Evolutionary conservation across 2,888 invertebrate genomes (phyloP), one percentile per base, ranked within the genome.

Genomic region (Limnephilus lunatus): DNA sequence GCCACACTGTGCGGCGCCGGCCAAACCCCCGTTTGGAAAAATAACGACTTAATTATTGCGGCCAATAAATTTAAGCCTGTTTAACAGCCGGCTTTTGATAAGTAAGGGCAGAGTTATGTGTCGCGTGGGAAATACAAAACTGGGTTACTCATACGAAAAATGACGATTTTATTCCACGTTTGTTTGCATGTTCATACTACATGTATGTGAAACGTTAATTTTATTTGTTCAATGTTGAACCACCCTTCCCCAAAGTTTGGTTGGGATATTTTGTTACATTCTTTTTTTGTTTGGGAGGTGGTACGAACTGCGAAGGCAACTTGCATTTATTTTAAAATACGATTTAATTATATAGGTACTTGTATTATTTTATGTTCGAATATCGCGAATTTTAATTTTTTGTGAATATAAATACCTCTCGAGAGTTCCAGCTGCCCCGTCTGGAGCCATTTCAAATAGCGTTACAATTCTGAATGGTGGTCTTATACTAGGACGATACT

Each of bases 41-140:
- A 91, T 92, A 93, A 93, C 93, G 92, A 93, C 92, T 93, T 93
- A 93, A 93, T 93, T 93, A 93, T 93, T 92, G 92, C 90, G 92
- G 89, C 87, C 92, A 92, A 93, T 93, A 93, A 93, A 93, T 93
- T 93, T 92, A 89, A 89, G 85, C 87, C 91, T 92, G 93, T 80
- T 92, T 93, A 93, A 93, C 93, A 90, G 90, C 39, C 90, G 85
- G 90, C 91, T 81, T 91, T 35, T 92, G 93, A 93, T 93, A 92
- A 92, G 93, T 90, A 88, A 88, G 85, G 90, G 92, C 81, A 30
- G 92, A 93, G 92, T 93, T 92, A 93, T 92, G 92, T 53, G 92
- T 92, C 93, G 91, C 92, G 91, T 87, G 93, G 93, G 93, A 93
- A 93, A 93, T 93, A 92, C 90, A 92, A 85, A 93, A 93, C 91